Base-by-base conservation (phyloP, 2,888 invertebrate species). In the Clepsis dumicolana region DNA sequence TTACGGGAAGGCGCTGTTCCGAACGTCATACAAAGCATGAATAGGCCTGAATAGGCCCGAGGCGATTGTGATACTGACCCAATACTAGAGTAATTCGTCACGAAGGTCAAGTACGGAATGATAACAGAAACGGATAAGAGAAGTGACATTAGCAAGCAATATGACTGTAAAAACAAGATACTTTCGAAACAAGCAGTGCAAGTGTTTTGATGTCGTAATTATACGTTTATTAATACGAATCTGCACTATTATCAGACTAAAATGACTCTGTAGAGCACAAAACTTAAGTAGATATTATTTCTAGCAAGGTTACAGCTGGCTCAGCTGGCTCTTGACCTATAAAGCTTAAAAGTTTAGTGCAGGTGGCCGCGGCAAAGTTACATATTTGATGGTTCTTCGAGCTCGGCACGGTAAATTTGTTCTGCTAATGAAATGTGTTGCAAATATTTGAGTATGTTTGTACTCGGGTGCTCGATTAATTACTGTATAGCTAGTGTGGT, bases 361-460 rank as follows among this genome's bases (percentile, higher is more conserved):
- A 53, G 44, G 24, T 24, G 21, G 53, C 52, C 60, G 60, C 18
- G 41, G n/a, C 4, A 14, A 24, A 32, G 59, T 27, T 65, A 65
- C 27, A 60, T 44, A 60, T 60, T 54, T 60, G 53, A 65, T 65
- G 65, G 21, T n/a, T n/a, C 59, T 54, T 16, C 27, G 53, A 44
- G 54, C 44, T 8, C 25, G 32, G 54, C 14, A 24, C 44, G 35
- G 61, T 54, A 59, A 65, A 65, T 66, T 66, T 66, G 61, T 18
- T 54, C 54, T 29, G 25, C 12, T 66, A 61, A 65, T 65, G 41
- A 53, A 65, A 54, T 41, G 65, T 32, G 52, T 41, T n/a, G 29
- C 29, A 44, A 65, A 65, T 57, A 52, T 59, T 59, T 53, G 24
- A 52, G 16, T 29, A 27, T 21, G 10, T 14, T 53, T 16, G 2